These are phyloP conservation scores for Coreius guichenoti DNA, from an alignment of 2,797 vertebrate genomes.

Conservation along the genomic window DNA sequence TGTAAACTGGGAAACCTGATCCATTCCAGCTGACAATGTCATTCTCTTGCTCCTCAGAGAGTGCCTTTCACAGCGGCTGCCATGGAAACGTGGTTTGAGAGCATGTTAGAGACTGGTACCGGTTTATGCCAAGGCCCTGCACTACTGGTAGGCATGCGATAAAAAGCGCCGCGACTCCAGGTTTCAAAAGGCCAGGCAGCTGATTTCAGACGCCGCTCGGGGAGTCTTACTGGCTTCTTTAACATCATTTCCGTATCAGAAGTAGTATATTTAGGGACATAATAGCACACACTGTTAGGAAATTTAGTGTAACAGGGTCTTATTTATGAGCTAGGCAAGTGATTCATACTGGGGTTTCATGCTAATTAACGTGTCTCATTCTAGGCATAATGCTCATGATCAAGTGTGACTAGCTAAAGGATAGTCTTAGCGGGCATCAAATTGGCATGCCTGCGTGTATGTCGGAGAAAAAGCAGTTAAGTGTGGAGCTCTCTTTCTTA, in stretches of 20 bases:
- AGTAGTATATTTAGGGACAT: slow-evolving; percentile 41
- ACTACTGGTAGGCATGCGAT: slow-evolving; percentile 76
- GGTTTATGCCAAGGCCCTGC: slow-evolving; percentile 81
- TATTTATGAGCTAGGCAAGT: slow-evolving; percentile 65
- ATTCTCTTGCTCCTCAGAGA: slow-evolving; percentile 80
- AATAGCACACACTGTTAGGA: slow-evolving; percentile 53
- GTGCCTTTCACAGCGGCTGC: slow-evolving; percentile 82
- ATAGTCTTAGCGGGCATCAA: slow-evolving; percentile 62
- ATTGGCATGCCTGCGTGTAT: slow-evolving; percentile 70
- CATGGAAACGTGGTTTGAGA: slow-evolving; percentile 85
- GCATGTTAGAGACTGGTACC: slow-evolving; percentile 81
- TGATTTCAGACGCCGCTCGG: slow-evolving; percentile 66
- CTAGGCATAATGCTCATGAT: slow-evolving; percentile 74
- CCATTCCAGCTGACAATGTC: slow-evolving; percentile 77
- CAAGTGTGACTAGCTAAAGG: slow-evolving; percentile 65
- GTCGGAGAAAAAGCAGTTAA: slow-evolving; percentile 55
- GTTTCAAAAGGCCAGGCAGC: slow-evolving; percentile 53
- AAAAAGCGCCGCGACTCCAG: slow-evolving; percentile 69
- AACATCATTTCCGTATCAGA: slow-evolving; percentile 68
- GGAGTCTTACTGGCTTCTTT: slow-evolving; percentile 51
- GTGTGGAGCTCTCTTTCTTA: slow-evolving; percentile 51
- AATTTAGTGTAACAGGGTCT: slow-evolving; percentile 62
- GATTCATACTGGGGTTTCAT: slow-evolving; percentile 69
- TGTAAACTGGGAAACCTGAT: slow-evolving; percentile 74
- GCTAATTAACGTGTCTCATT: slow-evolving; percentile 74